phyloP scores from a whole-genome alignment of 2,797 vertebrate species.

The Fratercula arctica region DNA sequence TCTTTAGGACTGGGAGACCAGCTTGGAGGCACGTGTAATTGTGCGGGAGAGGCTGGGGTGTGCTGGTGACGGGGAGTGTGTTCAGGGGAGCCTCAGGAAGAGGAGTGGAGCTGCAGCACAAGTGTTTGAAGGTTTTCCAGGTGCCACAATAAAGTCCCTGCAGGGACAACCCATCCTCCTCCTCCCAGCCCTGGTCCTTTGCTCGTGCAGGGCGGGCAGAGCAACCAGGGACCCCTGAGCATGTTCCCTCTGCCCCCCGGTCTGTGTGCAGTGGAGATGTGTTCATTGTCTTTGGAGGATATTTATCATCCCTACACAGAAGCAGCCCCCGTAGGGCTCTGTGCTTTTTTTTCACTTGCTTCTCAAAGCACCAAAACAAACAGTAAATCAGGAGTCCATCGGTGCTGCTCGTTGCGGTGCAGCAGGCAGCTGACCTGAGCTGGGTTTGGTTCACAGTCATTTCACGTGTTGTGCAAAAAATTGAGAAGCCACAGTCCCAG shows the following conservation, averaged over 20 bases:
- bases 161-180: neutral
- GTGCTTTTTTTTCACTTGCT: neutral
- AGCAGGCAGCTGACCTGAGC: neutral
- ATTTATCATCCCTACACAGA: neutral
- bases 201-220: fast-evolving
- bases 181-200: neutral
- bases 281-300: neutral
- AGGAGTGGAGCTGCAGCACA: neutral
- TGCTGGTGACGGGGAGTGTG: neutral
- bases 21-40: neutral
- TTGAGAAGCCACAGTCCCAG: neutral
- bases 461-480: neutral
- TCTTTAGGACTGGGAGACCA: neutral
- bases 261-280: neutral
- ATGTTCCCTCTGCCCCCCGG: neutral
- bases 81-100: neutral
- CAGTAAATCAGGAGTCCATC: neutral
- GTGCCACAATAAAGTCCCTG: neutral
- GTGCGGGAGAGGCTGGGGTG: neutral
- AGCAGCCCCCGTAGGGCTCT: neutral
- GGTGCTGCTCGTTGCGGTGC: fast-evolving
- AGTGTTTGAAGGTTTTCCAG: neutral
- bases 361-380: neutral
- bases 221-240: neutral
- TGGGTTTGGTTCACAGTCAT: neutral